Evolutionary conservation across 1,140 invertebrate genomes (phyloP).

Genomic region (Marisa cornuarietis): DNA sequence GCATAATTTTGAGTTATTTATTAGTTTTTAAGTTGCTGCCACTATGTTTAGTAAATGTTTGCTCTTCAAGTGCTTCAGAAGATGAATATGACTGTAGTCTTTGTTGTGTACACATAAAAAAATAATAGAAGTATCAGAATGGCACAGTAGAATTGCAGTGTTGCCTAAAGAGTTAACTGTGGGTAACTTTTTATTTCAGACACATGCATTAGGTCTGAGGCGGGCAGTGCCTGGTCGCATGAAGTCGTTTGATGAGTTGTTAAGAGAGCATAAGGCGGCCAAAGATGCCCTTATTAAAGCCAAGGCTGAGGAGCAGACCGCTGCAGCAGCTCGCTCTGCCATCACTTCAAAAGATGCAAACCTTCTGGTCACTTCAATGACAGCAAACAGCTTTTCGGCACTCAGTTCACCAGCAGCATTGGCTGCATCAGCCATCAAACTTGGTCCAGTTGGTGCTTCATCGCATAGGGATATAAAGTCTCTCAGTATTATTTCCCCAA

Average conservation of each 20-base stretch:
- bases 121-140: neutral
- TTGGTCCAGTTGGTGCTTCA: slow-evolving; percentile 13
- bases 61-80: neutral
- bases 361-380: slow-evolving; percentile 1
- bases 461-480: slow-evolving; percentile 13
- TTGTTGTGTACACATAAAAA: neutral
- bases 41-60: neutral
- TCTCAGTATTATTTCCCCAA: neutral
- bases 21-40: neutral
- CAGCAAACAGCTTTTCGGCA: slow-evolving; percentile 20
- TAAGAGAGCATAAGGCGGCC: slow-evolving; percentile 78
- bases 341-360: slow-evolving; percentile 22
- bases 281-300: slow-evolving; percentile 60
- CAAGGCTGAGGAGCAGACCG: slow-evolving; percentile 49
- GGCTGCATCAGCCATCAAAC: slow-evolving; percentile 9
- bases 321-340: slow-evolving; percentile 26
- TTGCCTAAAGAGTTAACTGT: no score
- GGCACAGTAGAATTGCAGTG: no score
- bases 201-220: slow-evolving; percentile 80
- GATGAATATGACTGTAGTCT: neutral
- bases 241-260: slow-evolving; percentile 81
- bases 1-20: no score
- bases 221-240: slow-evolving; percentile 78
- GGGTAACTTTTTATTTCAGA: slow-evolving; percentile 57
- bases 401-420: slow-evolving; percentile 19